A percentile compares a stretch with the other conserved stretches of the same genome.
Conservation (phyloP, 2,888 invertebrate genomes). For the Stegana nigrithorax region DNA sequence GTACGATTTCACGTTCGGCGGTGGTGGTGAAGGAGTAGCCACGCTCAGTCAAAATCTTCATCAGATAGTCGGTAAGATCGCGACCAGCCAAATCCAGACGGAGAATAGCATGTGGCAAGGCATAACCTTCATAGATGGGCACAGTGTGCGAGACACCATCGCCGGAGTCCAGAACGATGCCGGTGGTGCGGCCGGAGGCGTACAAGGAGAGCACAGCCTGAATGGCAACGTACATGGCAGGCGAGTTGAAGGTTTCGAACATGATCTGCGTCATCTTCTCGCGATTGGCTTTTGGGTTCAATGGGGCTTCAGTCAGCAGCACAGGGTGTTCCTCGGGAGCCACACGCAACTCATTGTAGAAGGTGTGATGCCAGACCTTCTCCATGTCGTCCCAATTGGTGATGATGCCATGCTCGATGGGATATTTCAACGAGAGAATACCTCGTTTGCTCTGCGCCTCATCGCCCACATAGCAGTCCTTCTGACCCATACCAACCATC, state of each 20-base stretch:
- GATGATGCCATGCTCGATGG: constrained; percentile 97
- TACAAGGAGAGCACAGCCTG: constrained; percentile 93
- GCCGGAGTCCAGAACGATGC: constrained; percentile 95
- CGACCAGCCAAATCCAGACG: constrained; percentile 94
- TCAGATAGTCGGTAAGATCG: constrained; percentile 92
- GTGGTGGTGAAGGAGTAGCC: constrained; percentile 93
- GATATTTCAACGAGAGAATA: constrained; percentile 95
- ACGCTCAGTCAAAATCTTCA: constrained; percentile 93
- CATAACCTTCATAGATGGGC: constrained; percentile 95
- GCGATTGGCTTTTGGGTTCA: constrained; percentile 90
- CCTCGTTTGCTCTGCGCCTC: constrained; percentile 97
- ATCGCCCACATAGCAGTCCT: constrained; percentile 96
- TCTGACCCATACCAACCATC: constrained; percentile 99
- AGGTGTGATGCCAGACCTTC: constrained; percentile 99
- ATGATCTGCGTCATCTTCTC: constrained; percentile 95
- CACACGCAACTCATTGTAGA: constrained; percentile 97
- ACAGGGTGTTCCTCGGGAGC: constrained; percentile 94
- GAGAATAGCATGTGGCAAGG: constrained; percentile 91
- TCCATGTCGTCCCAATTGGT: constrained; percentile 99
- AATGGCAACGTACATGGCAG: constrained; percentile 95
- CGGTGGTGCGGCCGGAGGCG: constrained; percentile 96
- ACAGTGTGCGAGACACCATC: constrained; percentile 97
- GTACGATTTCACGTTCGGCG: constrained; percentile 93
- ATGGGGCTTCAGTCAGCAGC: constrained; percentile 86
- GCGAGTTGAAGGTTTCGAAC: constrained; percentile 94